Evolutionary conservation across 1,140 invertebrate genomes (phyloP), one percentile per base, ranked within the genome.

Genomic region (Plectrocnemia conspersa): DNA sequence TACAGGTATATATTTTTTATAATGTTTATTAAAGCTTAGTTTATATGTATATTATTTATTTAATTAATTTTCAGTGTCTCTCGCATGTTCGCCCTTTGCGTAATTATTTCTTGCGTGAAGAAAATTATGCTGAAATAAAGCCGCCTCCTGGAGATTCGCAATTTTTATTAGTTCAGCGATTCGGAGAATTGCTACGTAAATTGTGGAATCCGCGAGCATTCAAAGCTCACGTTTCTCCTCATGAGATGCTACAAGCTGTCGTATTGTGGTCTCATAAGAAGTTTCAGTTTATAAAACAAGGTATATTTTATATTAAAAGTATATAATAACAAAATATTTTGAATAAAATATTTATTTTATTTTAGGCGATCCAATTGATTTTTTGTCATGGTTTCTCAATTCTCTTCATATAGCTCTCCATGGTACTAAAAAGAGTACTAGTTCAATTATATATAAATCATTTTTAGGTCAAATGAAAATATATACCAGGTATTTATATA

Each of bases 231-330:
- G 97, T 99, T 1, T 98, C 94, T 45, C 97, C 97, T 0, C 97
- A 99, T 73, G 97, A 99, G 79, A 99, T 99, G 97, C 74, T 99
- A 10, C 97, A 99, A 74, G 93, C 97, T 24, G 95, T 99, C 23
- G 97, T 99, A 1, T 74, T 98, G 5, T 98, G 94, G 86, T 97
- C 93, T 64, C 92, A 94, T 69, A 99, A 99, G 67, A 84, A 85
- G 63, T 99, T 98, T 70, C 96, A 99, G 69, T 97, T 99, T 68
- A 99, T 94, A 1, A 85, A 96, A 68, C 97, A 99, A 82, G 93
- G 90, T 57, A 32, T 44, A 13, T 53, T 27, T 25, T 27, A 27
- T 16, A 47, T 24, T 24, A n/a, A n/a, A n/a, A n/a, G n/a, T n/a
- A n/a, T n/a, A n/a, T n/a, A n/a, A n/a, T n/a, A n/a, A n/a, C n/a